Percentiles rank a stretch among this genome's conserved stretches.
Evolutionary conservation across 2,797 vertebrate species (phyloP).

Genomic region (Brotogeris chrysoptera): DNA sequence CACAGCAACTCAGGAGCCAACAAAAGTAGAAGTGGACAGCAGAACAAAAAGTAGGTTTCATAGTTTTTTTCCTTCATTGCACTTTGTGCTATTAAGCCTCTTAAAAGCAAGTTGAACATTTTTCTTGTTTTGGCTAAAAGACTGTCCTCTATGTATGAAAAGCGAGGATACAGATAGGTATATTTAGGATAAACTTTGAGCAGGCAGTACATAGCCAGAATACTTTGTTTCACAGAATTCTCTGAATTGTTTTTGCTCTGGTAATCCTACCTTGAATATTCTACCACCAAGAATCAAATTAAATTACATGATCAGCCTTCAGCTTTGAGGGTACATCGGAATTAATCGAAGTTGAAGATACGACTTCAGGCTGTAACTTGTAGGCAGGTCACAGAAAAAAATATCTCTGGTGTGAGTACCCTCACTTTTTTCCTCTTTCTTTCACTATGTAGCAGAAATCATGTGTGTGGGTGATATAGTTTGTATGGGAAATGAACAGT

Average conservation of each 20-base stretch:
- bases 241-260: neutral
- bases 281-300: constrained; percentile 2
- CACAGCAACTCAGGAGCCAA: constrained; percentile 79
- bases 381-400: neutral
- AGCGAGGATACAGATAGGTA: neutral
- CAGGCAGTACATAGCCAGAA: neutral
- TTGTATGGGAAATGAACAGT: neutral
- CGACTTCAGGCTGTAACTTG: neutral
- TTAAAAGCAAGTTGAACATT: neutral
- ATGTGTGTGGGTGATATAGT: neutral
- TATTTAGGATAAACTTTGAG: neutral
- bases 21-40: constrained; percentile 90
- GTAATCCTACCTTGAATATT: neutral
- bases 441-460: neutral
- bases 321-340: neutral
- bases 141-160: neutral
- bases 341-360: constrained; percentile 6
- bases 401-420: neutral
- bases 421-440: neutral
- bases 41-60: constrained; percentile 87
- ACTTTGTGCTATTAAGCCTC: neutral
- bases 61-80: constrained; percentile 30
- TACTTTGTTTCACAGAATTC: neutral
- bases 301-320: neutral
- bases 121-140: neutral